Percentiles rank a stretch among this genome's conserved stretches.
Conservation (phyloP, 2,888 invertebrate species). For the Cantharis rufa region DNA sequence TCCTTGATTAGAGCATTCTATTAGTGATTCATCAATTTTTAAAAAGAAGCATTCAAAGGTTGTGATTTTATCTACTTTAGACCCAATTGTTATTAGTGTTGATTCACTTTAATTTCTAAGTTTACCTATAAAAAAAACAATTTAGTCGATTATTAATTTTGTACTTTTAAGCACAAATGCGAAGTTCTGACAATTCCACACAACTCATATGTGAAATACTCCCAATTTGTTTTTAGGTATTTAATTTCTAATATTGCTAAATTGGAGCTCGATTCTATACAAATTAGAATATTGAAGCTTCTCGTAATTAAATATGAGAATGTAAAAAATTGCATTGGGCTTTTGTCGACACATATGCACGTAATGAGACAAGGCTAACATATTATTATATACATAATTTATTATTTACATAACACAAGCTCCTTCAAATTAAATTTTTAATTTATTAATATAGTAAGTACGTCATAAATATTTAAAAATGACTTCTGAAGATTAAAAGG, state of each 20-base stretch:
- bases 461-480: neutral
- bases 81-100: conserved; percentile 50
- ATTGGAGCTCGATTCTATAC: neutral
- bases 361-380: neutral
- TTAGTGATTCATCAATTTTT: conserved; percentile 36
- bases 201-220: neutral
- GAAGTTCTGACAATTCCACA: neutral
- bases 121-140: neutral
- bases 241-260: neutral
- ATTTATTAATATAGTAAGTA: neutral
- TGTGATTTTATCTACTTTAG: conserved; percentile 53
- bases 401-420: neutral
- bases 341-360: neutral
- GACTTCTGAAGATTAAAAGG: neutral
- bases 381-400: neutral
- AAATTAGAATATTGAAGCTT: neutral
- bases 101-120: conserved; percentile 45
- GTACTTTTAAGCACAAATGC: neutral
- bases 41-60: conserved; percentile 43
- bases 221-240: neutral
- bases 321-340: neutral
- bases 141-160: neutral
- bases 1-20: conserved; percentile 59
- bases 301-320: neutral
- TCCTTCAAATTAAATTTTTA: neutral